Percentiles rank a stretch among this genome's conserved stretches.
Evolutionary conservation across 1,140 invertebrate species (phyloP).

Genomic region (Conus ventricosus): DNA sequence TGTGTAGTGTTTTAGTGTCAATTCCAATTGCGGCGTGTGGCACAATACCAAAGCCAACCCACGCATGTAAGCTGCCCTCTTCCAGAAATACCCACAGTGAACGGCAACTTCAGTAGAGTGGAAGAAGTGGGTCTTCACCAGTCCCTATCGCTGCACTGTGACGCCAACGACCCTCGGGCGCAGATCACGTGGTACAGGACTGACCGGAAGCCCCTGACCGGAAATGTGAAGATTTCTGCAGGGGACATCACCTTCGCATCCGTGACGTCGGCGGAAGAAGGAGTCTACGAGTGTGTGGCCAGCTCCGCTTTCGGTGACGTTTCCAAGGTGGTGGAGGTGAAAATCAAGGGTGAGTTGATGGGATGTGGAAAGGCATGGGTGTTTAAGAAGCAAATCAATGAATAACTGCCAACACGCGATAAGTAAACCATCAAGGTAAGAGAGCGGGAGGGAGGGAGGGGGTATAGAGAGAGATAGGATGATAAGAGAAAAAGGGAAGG

Average conservation of each 20-base stretch:
- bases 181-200: neutral
- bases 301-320: constrained; percentile 12
- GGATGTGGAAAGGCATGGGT: no score
- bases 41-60: neutral
- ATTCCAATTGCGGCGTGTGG: no score
- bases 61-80: neutral
- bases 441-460: no score
- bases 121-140: neutral
- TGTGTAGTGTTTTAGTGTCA: no score
- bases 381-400: no score
- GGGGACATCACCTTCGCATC: constrained; percentile 20
- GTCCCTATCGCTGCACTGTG: constrained; percentile 9
- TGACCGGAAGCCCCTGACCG: neutral
- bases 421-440: no score
- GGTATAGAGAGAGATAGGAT: no score
- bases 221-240: neutral
- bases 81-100: neutral
- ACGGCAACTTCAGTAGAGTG: constrained; percentile 12
- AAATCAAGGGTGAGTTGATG: neutral
- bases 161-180: neutral
- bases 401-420: no score
- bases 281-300: constrained; percentile 14
- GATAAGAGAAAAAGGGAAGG: no score
- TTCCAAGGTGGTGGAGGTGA: neutral
- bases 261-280: neutral